phyloP scores from a whole-genome alignment of 30 jellyfish, hydroid and myxozoan genomes.

The Turritopsis dohrnii region DNA sequence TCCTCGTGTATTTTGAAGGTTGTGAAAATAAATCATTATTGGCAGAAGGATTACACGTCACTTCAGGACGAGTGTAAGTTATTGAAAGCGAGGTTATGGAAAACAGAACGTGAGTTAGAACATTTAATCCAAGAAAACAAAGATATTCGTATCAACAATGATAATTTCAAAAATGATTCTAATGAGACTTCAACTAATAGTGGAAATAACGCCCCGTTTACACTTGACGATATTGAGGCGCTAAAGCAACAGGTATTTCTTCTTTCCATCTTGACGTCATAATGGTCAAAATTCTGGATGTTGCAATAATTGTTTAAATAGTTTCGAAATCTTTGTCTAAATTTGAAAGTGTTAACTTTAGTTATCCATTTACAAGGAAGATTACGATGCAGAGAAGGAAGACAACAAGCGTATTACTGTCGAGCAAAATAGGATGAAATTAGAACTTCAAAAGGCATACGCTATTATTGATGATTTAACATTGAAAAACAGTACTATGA shows the following conservation, averaged over 20 bases:
- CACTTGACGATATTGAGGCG: constrained; percentile 50
- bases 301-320: too few species aligned
- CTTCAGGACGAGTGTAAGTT: constrained; percentile 7
- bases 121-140: constrained; percentile 34
- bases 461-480: constrained; percentile 19
- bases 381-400: constrained; percentile 41
- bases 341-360: neutral
- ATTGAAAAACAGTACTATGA: constrained; percentile 25
- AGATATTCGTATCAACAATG: constrained; percentile 15
- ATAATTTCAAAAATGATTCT: neutral
- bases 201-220: constrained; percentile 3
- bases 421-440: constrained; percentile 21
- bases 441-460: constrained; percentile 23
- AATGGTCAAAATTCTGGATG: too few species aligned
- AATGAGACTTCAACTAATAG: neutral
- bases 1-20: constrained; percentile 13
- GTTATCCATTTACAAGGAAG: constrained; percentile 49
- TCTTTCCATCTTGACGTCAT: neutral
- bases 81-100: constrained; percentile 24
- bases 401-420: constrained; percentile 31
- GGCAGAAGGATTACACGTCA: constrained; percentile 31
- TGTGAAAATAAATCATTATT: constrained; percentile 22
- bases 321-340: neutral
- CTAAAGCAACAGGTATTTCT: constrained; percentile 51
- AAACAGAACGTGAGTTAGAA: constrained; percentile 12